Conservation (phyloP, 2,888 invertebrate genomes). For the Metallyticus violacea region DNA sequence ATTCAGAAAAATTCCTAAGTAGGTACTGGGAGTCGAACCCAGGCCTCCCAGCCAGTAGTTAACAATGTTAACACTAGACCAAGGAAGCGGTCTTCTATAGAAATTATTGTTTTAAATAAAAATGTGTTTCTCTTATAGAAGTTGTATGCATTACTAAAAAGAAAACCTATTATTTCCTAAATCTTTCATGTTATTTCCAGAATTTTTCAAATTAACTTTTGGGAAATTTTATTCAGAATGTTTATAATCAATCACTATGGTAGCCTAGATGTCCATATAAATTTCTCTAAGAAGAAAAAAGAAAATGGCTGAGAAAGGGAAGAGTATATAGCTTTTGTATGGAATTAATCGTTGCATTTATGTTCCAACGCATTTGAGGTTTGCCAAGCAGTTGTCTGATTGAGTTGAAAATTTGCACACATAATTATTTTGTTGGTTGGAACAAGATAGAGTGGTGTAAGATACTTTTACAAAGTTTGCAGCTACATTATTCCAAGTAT, state of each 20-base stretch:
- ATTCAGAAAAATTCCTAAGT: no score
- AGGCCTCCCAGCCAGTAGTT: no score
- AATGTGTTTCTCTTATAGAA: neutral
- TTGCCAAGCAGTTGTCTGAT: neutral
- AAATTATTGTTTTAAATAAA: neutral
- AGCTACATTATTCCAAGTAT: no score
- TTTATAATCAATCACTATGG: neutral
- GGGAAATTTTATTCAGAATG: neutral
- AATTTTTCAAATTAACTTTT: neutral
- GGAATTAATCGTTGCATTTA: neutral
- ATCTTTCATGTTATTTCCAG: neutral
- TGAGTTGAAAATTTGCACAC: no score
- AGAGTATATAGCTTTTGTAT: neutral
- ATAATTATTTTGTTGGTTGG: no score
- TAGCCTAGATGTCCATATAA: neutral
- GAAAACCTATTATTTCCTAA: neutral
- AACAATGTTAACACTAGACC: no score
- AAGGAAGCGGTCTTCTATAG: no score
- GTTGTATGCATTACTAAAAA: neutral
- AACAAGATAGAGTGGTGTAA: no score
- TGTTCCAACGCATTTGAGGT: neutral
- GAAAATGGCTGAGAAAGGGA: neutral
- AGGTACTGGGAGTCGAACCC: no score
- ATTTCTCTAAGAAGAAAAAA: neutral
- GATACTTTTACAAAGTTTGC: no score